Base-by-base conservation (phyloP, 1,140 invertebrate genomes). In the Anoplophora glabripennis region DNA sequence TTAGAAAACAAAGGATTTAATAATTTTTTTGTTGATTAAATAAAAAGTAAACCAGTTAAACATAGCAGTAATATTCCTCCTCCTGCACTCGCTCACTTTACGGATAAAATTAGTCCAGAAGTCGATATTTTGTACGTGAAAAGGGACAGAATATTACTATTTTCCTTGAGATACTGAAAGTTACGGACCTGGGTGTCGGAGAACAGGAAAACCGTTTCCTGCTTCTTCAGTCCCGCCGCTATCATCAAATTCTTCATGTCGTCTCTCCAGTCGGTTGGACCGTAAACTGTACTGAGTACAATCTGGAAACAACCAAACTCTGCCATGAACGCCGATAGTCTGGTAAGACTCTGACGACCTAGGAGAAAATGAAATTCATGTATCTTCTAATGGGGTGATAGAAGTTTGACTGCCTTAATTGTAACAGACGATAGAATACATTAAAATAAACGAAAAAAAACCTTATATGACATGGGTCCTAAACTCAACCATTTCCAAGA, bases 311-410 rank as follows among this genome's bases (percentile, higher is more conserved):
- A 80, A 44, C 67, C 68, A 72, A 79, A 85, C 45, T 86, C 83
- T 0, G 78, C 76, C 63, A 86, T 85, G 42, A 83, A 82, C 0
- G 85, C 72, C 0, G 86, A 82, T 1, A 89, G 73, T 53, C 80
- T 77, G 0, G 86, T 84, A 10, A 87, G 77, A 67, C 84, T 87
- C 66, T 85, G 83, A 8, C 87, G 71, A 11, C 86, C 87, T 80
- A 53, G 40, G 65, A 33, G n/a, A 3, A n/a, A 4, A 12, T 33
- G 12, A 51, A 35, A 4, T n/a, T n/a, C n/a, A n/a, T 35, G 2
- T 35, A 4, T 7, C 1, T 51, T 18, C 48, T 2, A 35, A n/a
- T 37, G n/a, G n/a, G n/a, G n/a, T n/a, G n/a, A n/a, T n/a, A n/a
- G n/a, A n/a, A n/a, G n/a, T n/a, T n/a, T n/a, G n/a, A n/a, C n/a